Evolutionary conservation across 92 coral and sea anemone species (phyloP), one percentile per base, ranked within the genome.

Genomic region (Porites cylindrica): DNA sequence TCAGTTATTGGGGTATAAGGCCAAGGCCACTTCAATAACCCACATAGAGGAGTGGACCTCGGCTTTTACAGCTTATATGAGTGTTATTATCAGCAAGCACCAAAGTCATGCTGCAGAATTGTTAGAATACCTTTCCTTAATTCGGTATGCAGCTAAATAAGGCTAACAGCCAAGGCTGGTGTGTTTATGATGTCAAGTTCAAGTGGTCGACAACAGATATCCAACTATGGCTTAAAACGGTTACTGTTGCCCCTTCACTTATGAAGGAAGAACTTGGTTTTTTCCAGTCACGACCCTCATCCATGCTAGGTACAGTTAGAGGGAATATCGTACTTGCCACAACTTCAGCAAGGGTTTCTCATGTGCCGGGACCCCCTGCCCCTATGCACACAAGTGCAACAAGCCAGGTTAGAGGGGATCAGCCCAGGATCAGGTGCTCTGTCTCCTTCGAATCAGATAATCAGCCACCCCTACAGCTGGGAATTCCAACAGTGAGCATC

Each of bases 121-220:
- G 12, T 59, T 88, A 5, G 77, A 88, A 61, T 88, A 88, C 70
- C 85, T 88, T 88, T 81, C 77, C 11, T n/a, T 82, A 4, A 82
- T 88, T 51, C 91, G 88, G 17, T 84, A 88, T 80, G 93, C 90
- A 51, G 87, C 90, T 14, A 62, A 90, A 20, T 71, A 76, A 53
- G 64, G 47, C 32, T 29, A 29, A 2, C 32, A 4, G 47, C 47
- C 47, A 3, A 38, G 47, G 47, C 6, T 38, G 47, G 47, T 38
- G 47, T 38, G 81, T 90, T 7, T 90, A 85, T 32, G 93, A 90
- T 67, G 61, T 72, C 20, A 90, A 85, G 53, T 90, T 90, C 4
- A 38, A 38, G 47, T 56, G 54, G 90, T 24, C 75, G 68, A 56
- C 85, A 85, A 69, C 77, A 90, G 1, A 86, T 87, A 20, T 38